Percentiles rank a stretch among this genome's conserved stretches.
These are phyloP conservation scores for Muschampia staudingeri DNA, from an alignment of 2,888 invertebrate species.

Conservation along the genomic window DNA sequence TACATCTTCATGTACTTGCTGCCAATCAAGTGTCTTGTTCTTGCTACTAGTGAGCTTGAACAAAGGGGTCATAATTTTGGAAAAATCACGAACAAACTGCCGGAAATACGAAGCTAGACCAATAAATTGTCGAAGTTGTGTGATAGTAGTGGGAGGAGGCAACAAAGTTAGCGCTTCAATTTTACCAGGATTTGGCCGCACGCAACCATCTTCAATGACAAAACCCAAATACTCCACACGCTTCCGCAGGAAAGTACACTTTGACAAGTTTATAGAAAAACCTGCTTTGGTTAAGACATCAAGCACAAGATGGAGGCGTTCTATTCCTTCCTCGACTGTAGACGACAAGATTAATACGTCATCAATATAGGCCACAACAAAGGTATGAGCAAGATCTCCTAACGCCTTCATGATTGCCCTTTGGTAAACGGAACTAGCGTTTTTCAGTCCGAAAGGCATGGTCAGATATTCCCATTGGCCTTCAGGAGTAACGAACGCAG, in stretches of 20 bases:
- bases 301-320: constrained; percentile 11
- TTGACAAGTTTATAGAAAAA: constrained; percentile 63
- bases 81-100: not conserved
- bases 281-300: not conserved
- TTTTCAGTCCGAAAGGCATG: too few species aligned
- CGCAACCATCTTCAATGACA: constrained; percentile 56
- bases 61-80: not conserved
- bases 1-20: not conserved
- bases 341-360: not conserved
- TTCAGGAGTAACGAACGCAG: too few species aligned
- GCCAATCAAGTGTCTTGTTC: not conserved
- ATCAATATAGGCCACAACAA: too few species aligned
- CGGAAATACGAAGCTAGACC: not conserved
- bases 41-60: not conserved
- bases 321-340: constrained; percentile 13
- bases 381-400: too few species aligned
- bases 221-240: constrained; percentile 63
- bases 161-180: too few species aligned
- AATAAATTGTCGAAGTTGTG: too few species aligned
- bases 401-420: too few species aligned
- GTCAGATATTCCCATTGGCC: too few species aligned
- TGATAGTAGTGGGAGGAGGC: too few species aligned
- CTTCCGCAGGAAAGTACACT: constrained; percentile 64
- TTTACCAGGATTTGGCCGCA: constrained; percentile 59
- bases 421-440: too few species aligned